Base-by-base conservation (phyloP, 2,888 invertebrate genomes). In the Chrysodeixis includens region DNA sequence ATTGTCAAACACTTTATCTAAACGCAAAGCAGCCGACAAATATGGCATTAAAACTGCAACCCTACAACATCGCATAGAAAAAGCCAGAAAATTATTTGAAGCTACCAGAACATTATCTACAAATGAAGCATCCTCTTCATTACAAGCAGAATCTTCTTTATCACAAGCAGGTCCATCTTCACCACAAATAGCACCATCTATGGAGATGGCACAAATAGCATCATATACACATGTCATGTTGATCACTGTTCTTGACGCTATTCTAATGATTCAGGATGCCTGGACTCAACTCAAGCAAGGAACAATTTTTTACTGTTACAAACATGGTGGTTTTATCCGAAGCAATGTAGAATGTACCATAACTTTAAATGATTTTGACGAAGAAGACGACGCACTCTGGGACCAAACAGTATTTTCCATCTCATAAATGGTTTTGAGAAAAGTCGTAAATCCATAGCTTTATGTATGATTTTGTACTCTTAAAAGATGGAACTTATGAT, bases 231-330 rank as follows among this genome's bases (percentile, higher is more conserved):
- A n/a, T n/a, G n/a, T n/a, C n/a, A n/a, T n/a, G n/a, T n/a, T n/a
- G 64, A 69, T 73, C 14, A 78, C 67, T 56, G 58, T 78, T 59
- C 73, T 75, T 51, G 75, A 78, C 60, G 73, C 69, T 60, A 74
- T 72, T 71, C 67, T 77, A 66, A 74, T 78, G 78, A 70, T 78
- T 73, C 55, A 71, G 53, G 78, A 78, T 66, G 74, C 74, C 66
- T 78, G 78, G 74, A 71, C 56, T 30, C 56, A 73, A 60, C 62
- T 69, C 44, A 62, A 57, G 52, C 57, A 62, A 69, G 56, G 20
- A 0, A 69, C 69, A 20, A 71, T 71, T 71, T 63, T 63, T 32
- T 69, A 68, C 69, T 72, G 71, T 72, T 72, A 62, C 62, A 75
- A 66, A 72, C 66, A 78, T 32, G 75, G 71, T 65, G 72, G 74